Base-by-base conservation (phyloP, 2,888 invertebrate genomes). In the Mythimna ferrago region DNA sequence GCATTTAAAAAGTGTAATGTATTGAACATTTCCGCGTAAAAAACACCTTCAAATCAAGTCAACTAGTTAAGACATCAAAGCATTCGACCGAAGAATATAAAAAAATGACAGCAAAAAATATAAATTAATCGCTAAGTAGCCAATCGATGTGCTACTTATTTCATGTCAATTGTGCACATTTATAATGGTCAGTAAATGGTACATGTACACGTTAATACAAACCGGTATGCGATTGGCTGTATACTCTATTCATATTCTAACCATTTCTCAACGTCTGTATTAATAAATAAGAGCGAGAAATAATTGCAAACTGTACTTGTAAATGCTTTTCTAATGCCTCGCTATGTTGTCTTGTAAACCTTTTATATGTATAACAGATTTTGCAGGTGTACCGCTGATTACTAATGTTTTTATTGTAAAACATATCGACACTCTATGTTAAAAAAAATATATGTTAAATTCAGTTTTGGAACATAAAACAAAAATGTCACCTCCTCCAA, bases 51-150 rank as follows among this genome's bases (percentile, higher is more conserved):
- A 70, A 66, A 73, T 66, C 68, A 73, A 78, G 70, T 76, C 81
- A 81, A 81, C 81, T 78, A 81, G 84, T 87, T 85, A 86, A 89
- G 86, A 87, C 86, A 88, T 89, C 89, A 87, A 87, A 78, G 79
- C 72, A 78, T 82, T 86, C 73, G 72, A 83, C 80, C 88, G 84
- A 76, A 64, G 73, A 85, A 76, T 83, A 73, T 74, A 84, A 77
- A 80, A 80, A 86, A 80, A 73, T 77, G 76, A 66, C 74, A 63
- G 77, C 65, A 78, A 83, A 85, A 85, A 81, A 79, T 54, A 82
- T 72, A 84, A 61, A 61, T 84, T 84, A 82, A 87, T 87, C 79
- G 83, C 79, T 83, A 86, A 89, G 86, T 86, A 88, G 86, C 82
- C 60, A 80, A 73, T 74, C 72, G 66, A 48, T 76, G 87, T 82